phyloP scores from a whole-genome alignment of 2,888 invertebrate genomes.

The Ophion costatus region DNA sequence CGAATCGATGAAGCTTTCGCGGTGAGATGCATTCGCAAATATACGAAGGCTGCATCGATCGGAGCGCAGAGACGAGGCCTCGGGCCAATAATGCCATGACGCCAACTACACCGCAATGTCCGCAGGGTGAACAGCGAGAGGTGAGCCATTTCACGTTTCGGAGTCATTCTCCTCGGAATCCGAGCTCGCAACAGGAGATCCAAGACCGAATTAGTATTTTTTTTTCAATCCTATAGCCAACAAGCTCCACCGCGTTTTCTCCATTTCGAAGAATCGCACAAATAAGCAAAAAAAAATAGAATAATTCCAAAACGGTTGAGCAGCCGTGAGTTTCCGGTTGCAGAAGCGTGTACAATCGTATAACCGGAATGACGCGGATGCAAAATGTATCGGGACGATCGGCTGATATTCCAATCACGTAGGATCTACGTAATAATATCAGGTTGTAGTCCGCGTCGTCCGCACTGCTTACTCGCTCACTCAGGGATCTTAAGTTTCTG shows the following conservation, averaged over 20 bases:
- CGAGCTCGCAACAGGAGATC: neutral
- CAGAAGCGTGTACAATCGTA: conserved; percentile 20
- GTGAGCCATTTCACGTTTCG: too few relatives aligned
- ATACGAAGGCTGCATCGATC: neutral
- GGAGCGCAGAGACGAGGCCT: neutral
- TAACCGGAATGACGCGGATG: conserved; percentile 20
- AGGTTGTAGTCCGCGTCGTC: conserved; percentile 24
- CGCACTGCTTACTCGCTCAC: conserved; percentile 22
- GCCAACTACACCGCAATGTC: neutral
- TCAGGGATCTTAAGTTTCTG: conserved; percentile 41
- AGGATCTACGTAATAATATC: conserved; percentile 34
- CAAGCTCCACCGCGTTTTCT: neutral
- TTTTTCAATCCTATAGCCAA: neutral
- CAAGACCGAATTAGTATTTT: neutral
- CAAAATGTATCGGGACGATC: conserved; percentile 12
- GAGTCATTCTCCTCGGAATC: neutral
- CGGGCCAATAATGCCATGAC: neutral
- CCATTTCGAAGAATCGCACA: neutral
- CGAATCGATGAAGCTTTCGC: conserved; percentile 25
- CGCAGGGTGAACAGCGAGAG: neutral
- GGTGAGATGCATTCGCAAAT: neutral
- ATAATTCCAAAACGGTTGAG: neutral
- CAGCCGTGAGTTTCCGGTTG: conserved; percentile 9
- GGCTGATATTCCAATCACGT: conserved; percentile 23
- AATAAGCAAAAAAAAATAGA: neutral